Evolutionary conservation across 2,113 vertebrate genomes (phyloP), one percentile per base, ranked within the genome.

Genomic region (Salvelinus fontinalis): DNA sequence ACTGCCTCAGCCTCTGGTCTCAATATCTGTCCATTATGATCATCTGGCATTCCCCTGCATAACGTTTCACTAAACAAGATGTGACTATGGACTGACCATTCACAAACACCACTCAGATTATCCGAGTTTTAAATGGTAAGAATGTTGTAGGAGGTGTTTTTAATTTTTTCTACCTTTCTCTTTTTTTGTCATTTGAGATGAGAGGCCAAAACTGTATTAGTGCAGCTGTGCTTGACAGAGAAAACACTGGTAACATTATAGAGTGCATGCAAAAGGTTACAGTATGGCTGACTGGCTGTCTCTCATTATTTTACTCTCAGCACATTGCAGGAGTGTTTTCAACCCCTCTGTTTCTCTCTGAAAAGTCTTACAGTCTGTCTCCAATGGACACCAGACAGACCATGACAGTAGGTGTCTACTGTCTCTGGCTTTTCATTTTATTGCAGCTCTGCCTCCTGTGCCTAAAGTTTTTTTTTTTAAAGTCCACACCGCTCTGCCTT

Each of bases 21-120:
- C 84, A 84, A 87, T 89, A 90, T 90, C 90, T 88, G 83, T 79
- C 79, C 80, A 73, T 20, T 54, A 75, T 77, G 79, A 77, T 76
- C 79, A 26, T 27, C 27, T 67, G 62, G 71, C 77, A 77, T n/a
- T 82, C 75, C 78, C 79, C 75, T 84, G 83, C 70, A 71, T 75
- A 70, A 75, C 69, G 71, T 89, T 88, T 67, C n/a, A 73, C 75
- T 75, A 85, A 85, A 90, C 75, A 81, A 65, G 74, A 89, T 71
- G 77, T 84, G 88, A 88, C 87, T 64, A 78, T 88, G 85, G 78
- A 82, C 3, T 27, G 26, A 12, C 14, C 12, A 14, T 22, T 22
- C 68, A 73, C 81, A 83, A 85, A 80, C 77, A 74, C 59, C n/a
- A 44, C 78, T 82, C 76, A 65, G 79, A 76, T 83, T 83, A 84